These are phyloP conservation scores for Anolis apletophallus DNA, from an alignment of 2,797 vertebrate species.

Conservation along the genomic window DNA sequence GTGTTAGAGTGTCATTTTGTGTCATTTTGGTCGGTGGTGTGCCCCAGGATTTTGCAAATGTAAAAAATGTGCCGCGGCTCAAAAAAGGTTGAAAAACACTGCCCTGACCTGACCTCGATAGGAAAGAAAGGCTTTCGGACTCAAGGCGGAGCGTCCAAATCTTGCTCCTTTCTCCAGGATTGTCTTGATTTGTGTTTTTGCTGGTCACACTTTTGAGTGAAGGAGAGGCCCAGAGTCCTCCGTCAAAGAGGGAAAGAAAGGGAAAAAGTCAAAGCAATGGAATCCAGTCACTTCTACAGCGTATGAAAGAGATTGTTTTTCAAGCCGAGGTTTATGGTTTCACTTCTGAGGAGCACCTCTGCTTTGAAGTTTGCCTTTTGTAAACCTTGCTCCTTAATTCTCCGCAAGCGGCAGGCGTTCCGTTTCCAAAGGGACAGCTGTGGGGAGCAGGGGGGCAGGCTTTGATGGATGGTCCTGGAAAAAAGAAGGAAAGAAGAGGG, in stretches of 20 bases:
- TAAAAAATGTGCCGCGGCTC: too few species aligned
- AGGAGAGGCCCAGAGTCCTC: too few species aligned
- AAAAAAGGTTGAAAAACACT: too few species aligned
- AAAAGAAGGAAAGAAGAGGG: neutral
- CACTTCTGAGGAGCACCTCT: neutral
- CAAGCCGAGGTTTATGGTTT: neutral
- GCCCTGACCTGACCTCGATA: neutral
- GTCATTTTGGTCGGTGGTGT: too few species aligned
- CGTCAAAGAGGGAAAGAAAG: neutral
- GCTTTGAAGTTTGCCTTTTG: neutral
- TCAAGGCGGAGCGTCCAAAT: too few species aligned
- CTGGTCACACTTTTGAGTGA: neutral
- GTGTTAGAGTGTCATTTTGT: too few species aligned
- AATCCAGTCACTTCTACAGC: neutral
- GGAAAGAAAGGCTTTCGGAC: neutral
- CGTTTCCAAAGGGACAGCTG: accelerated
- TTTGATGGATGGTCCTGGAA: neutral
- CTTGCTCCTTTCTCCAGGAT: neutral
- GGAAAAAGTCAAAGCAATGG: too few species aligned
- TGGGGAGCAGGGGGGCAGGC: accelerated
- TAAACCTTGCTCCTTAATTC: accelerated
- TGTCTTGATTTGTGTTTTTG: neutral
- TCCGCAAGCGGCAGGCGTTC: accelerated
- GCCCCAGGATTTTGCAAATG: too few species aligned
- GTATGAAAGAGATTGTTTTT: accelerated